Base-by-base conservation (phyloP, 2,113 vertebrate genomes). In the Polypterus senegalus region DNA sequence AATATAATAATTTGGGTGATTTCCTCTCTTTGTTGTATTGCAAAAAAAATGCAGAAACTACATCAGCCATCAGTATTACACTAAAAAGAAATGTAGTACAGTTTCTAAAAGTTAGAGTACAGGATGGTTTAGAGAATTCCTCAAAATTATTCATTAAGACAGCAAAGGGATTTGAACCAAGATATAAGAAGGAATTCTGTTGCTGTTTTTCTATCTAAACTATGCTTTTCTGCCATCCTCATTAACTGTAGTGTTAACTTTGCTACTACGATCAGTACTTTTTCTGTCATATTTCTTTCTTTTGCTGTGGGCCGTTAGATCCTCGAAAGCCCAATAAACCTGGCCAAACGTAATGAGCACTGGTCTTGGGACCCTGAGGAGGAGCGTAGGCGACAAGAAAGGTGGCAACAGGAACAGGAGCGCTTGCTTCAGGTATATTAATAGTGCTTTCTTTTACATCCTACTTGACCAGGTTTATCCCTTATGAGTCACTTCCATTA, bases 321-420 rank as follows among this genome's bases (percentile, higher is more conserved):
- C 60, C 77, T 77, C 66, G 74, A 73, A 46, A 70, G 75, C 64
- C 75, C 74, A 72, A 72, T 82, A 69, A 78, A 75, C 76, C 82
- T 85, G 77, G 2, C 52, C 77, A 83, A 84, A 81, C 88, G 79
- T 79, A 87, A 75, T 71, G 91, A 91, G 75, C 88, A 85, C 82
- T 91, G 91, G 88, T 86, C 90, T 9, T 97, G 96, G 95, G 90
- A 96, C 86, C 94, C 92, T 3, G 93, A 97, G 77, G 93, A 97
- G 80, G 94, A 99, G 73, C 89, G 93, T 74, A 89, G 87, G 75
- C 88, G 93, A 49, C 94, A 97, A 79, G 88, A 95, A 70, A 91
- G 86, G 67, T 98, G 95, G 96, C 96, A 98, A 71, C 89, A 88
- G 70, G 94, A 97, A 71, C 95, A 99, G 77, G 94, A 97, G 54